Base-by-base conservation (phyloP, 2,888 invertebrate species). In the Brachypalpus laphriformis region DNA sequence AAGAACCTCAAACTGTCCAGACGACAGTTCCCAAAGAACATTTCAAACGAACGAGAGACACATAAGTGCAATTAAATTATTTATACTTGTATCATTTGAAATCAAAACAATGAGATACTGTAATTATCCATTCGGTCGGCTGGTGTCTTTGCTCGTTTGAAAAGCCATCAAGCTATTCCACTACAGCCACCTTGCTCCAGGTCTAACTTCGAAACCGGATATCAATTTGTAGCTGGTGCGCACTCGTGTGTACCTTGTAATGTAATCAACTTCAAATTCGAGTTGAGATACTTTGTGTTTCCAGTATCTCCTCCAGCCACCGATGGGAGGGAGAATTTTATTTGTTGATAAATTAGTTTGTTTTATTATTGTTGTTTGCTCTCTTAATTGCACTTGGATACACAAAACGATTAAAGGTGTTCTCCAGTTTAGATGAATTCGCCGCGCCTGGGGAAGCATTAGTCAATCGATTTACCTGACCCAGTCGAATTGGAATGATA, bases 131-230 rank as follows among this genome's bases (percentile, higher is more conserved):
- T 68, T 18, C 66, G 25, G 25, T 65, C 45, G 34, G 18, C 28
- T 57, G 20, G 37, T 37, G 20, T 34, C 14, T 61, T 45, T 1
- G 61, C 18, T 18, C 22, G 6, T 18, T 63, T 63, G 28, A 63
- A 63, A 45, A 16, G 1, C n/a, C 7, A 63, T 63, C 18, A 34
- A 34, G 18, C 7, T 47, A 6, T 20, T 63, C 25, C n/a, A 25
- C 14, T 22, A 14, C 18, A 16, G n/a, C n/a, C n/a, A n/a, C n/a
- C n/a, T n/a, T n/a, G n/a, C n/a, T n/a, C n/a, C n/a, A 28, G 18
- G 18, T 3, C 11, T 22, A 22, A 51, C 14, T n/a, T 25, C n/a
- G 49, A 34, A 68, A 68, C 68, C 68, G 68, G 68, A 68, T 68
- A 42, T 54, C 7, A 8, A 16, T 54, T 51, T 25, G 25, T 22